Evolutionary conservation across 1,140 invertebrate genomes (phyloP), one percentile per base, ranked within the genome.

Genomic region (Meloidogyne chitwoodi): DNA sequence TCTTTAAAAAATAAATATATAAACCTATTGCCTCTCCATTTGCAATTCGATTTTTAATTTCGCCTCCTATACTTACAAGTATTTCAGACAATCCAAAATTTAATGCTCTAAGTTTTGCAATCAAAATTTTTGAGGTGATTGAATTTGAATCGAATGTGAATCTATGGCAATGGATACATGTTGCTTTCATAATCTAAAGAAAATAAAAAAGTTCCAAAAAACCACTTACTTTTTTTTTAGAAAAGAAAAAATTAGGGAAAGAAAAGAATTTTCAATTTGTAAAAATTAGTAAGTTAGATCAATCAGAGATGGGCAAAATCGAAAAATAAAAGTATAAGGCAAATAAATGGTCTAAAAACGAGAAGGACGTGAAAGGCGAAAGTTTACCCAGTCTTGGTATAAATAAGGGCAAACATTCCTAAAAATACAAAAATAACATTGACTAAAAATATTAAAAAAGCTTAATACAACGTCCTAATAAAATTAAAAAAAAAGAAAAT

Each of bases 51-150:
- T 66, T 41, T 16, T 29, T 56, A 41, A 72, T n/a, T 66, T 73
- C 29, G 62, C 27, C 66, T 31, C 77, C 31, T 16, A 80, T 31
- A 22, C 64, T 12, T 63, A 73, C 26, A 74, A 63, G 76, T 16
- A 83, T 87, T 80, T 92, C 91, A 34, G 93, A 89, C 83, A 91
- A 90, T 0, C 94, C 94, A 67, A 90, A 88, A 80, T 93, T 90
- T 2, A 96, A 85, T 11, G 95, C 89, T 66, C 91, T 90, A 19
- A 95, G 86, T 87, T 95, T 93, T 31, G 91, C 88, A 65, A 90
- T 89, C 0, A 95, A 88, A 24, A 93, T 71, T 24, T 84, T 78
- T 4, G 81, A n/a, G 12, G 68, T 19, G 72, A 75, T 24, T 78
- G 74, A 22, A 81, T 73, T 29, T 70, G 78, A 6, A 80, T 80